phyloP scores from a whole-genome alignment of 2,113 vertebrate genomes.

The Melanocharis versteri region DNA sequence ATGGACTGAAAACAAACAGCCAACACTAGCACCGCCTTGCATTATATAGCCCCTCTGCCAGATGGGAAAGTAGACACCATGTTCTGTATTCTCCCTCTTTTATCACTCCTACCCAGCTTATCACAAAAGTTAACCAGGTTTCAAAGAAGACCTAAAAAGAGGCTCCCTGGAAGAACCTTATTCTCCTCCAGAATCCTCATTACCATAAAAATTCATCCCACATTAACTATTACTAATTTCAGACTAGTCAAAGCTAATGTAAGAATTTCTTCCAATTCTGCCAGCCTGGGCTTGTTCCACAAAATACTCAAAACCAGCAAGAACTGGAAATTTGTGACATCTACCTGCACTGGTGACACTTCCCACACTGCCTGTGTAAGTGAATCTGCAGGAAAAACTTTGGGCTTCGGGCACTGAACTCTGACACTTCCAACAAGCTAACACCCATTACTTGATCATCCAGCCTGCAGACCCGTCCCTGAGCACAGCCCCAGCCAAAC shows the following conservation, averaged over 20 bases:
- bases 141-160: not conserved
- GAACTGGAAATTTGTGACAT: not conserved
- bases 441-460: not conserved
- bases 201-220: not conserved
- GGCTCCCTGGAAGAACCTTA: not conserved
- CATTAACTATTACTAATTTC: not conserved
- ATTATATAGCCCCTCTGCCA: not conserved
- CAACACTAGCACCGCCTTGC: not conserved
- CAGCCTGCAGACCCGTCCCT: rapidly evolving
- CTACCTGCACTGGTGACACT: not conserved
- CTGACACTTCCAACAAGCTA: rapidly evolving
- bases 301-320: not conserved
- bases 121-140: not conserved
- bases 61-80: not conserved
- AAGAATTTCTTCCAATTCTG: not conserved
- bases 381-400: not conserved
- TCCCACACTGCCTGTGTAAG: not conserved
- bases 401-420: not conserved
- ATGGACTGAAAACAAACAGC: constrained; percentile 85
- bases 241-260: not conserved
- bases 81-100: not conserved
- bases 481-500: not conserved
- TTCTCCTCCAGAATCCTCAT: not conserved
- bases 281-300: not conserved
- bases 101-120: not conserved